Conservation (phyloP, 2,113 vertebrate genomes). For the Indicator maculatus region DNA sequence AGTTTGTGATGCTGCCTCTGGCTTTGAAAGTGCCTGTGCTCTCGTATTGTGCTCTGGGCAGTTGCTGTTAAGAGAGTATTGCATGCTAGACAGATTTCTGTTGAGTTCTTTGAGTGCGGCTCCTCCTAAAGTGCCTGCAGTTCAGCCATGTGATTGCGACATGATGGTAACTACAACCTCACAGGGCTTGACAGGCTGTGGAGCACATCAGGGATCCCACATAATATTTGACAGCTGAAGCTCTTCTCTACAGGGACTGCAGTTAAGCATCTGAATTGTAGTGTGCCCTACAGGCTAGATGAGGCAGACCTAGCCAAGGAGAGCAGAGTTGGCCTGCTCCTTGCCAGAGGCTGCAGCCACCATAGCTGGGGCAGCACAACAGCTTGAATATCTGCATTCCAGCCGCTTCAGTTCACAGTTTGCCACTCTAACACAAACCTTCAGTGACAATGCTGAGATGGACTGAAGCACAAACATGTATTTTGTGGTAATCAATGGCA, state of each 20-base stretch:
- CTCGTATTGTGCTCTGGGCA: neutral
- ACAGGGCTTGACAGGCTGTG: constrained; percentile 10
- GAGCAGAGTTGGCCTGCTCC: neutral
- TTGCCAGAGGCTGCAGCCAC: neutral
- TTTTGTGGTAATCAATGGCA: neutral
- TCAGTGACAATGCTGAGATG: neutral
- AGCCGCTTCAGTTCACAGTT: neutral
- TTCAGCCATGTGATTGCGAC: neutral
- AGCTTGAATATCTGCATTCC: accelerated
- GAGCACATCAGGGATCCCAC: constrained; percentile 40
- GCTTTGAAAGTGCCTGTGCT: constrained; percentile 11
- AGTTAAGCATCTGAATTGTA: constrained; percentile 25
- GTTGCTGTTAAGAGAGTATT: neutral
- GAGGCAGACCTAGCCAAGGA: neutral
- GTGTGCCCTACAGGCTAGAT: neutral
- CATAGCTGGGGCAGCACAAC: neutral
- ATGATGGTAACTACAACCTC: neutral
- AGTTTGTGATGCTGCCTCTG: neutral
- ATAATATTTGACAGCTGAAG: constrained; percentile 24
- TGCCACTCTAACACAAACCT: neutral
- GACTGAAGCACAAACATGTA: accelerated
- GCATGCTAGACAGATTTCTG: constrained; percentile 22
- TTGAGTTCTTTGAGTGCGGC: neutral
- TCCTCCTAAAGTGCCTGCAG: constrained; percentile 9
- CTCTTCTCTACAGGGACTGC: constrained; percentile 29